These are phyloP conservation scores for Drosophila rubida DNA, from an alignment of 2,888 invertebrate genomes.

Conservation along the genomic window DNA sequence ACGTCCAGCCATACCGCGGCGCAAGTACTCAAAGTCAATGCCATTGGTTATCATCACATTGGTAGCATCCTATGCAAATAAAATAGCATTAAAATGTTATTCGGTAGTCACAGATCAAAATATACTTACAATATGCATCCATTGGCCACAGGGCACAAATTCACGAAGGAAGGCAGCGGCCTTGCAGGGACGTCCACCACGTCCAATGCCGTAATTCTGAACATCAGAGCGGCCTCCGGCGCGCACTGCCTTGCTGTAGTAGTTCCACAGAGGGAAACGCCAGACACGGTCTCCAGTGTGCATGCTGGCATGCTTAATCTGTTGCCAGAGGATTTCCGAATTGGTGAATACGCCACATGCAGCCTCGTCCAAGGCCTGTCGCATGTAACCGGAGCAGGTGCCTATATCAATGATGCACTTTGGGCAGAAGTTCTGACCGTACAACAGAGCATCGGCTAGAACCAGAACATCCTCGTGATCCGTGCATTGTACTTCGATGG, in stretches of 20 bases:
- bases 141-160: conserved; percentile 89
- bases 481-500: conserved; percentile 88
- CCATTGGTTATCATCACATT: conserved; percentile 90
- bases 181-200: conserved; percentile 88
- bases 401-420: conserved; percentile 91
- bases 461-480: conserved; percentile 92
- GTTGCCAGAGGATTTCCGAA: conserved; percentile 88
- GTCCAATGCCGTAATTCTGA: conserved; percentile 86
- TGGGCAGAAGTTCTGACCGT: conserved; percentile 89
- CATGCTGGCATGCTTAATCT: conserved; percentile 88
- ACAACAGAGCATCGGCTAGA: conserved; percentile 91
- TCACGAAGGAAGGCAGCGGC: conserved; percentile 92
- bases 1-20: conserved; percentile 90
- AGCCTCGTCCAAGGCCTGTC: conserved; percentile 88
- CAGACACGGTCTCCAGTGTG: conserved; percentile 93
- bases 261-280: conserved; percentile 93
- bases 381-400: conserved; percentile 90
- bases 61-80: conserved; percentile 87
- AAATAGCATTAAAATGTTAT: neutral
- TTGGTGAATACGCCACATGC: conserved; percentile 91
- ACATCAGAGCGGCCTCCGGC: conserved; percentile 85
- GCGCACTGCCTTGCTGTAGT: conserved; percentile 87
- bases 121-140: conserved; percentile 89
- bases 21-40: conserved; percentile 87
- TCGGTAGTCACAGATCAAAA: neutral